Conservation (phyloP, 2,113 vertebrate species). For the Micronycteris hirsuta region DNA sequence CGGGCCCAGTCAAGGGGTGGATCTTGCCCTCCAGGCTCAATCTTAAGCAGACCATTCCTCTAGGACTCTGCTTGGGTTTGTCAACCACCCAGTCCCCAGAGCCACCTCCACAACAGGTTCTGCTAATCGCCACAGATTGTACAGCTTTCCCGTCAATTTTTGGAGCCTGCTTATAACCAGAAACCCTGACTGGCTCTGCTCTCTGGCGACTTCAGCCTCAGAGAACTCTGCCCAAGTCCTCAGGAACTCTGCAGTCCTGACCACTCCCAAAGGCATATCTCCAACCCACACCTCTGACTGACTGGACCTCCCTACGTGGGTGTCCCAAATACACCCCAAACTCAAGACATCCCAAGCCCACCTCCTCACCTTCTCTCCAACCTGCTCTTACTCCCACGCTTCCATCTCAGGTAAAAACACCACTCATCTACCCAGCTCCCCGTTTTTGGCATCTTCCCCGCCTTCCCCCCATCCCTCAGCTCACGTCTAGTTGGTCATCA, state of each 20-base stretch:
- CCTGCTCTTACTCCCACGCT: not conserved
- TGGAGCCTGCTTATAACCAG: not conserved
- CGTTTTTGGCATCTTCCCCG: not conserved
- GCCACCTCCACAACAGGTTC: not conserved
- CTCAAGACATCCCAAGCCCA: not conserved
- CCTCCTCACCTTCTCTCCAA: not conserved
- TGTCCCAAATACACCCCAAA: not conserved
- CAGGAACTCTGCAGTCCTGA: not conserved
- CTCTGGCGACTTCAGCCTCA: not conserved
- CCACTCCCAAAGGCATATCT: not conserved
- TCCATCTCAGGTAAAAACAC: not conserved
- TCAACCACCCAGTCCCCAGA: not conserved
- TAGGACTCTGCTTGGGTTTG: not conserved
- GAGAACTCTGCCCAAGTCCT: not conserved
- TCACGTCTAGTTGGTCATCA: not conserved
- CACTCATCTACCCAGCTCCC: not conserved
- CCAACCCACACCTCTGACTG: not conserved
- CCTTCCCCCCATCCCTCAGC: rapidly evolving
- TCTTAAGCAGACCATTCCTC: not conserved
- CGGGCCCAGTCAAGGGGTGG: not conserved
- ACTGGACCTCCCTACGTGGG: not conserved
- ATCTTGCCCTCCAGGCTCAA: not conserved
- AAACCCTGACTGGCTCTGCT: not conserved
- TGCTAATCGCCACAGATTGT: not conserved
- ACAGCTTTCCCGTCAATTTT: not conserved